Conservation (phyloP, 2,888 invertebrate species). For the Thera britannica region DNA sequence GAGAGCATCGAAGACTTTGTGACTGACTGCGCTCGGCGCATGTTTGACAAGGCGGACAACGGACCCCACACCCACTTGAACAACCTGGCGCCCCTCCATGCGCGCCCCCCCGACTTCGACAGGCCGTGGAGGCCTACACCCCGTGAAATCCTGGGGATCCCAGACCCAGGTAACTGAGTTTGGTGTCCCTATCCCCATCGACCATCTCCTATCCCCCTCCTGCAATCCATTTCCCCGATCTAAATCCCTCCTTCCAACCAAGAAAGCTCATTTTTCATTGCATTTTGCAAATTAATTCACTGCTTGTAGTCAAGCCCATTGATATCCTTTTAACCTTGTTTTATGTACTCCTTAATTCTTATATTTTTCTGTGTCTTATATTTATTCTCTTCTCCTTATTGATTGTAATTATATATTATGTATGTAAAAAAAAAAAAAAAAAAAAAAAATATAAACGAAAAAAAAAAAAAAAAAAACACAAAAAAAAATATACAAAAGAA, state of each 20-base stretch:
- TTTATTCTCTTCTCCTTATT: too few species aligned
- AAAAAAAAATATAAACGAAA: background rate
- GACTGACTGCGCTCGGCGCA: background rate
- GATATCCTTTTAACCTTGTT: too few species aligned
- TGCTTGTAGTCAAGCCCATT: too few species aligned
- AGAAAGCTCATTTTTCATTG: too few species aligned
- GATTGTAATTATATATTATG: background rate
- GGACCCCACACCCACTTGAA: background rate
- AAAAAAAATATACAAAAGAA: background rate
- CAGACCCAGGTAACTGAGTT: background rate
- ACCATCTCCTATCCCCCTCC: background rate
- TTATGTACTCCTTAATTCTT: too few species aligned
- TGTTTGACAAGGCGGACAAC: constrained; percentile 7
- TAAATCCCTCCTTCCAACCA: too few species aligned
- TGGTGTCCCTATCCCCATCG: background rate
- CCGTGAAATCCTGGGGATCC: background rate
- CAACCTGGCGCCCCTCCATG: background rate
- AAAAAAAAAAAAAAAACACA: background rate
- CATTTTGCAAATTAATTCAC: too few species aligned
- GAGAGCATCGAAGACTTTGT: background rate
- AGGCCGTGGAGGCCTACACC: background rate
- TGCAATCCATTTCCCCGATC: too few species aligned
- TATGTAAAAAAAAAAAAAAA: too few species aligned
- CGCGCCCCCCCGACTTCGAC: background rate
- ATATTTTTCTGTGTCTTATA: too few species aligned